Percentiles rank a stretch among this genome's conserved stretches.
Conservation (phyloP, 2,113 vertebrate genomes). For the Callorhinus ursinus region DNA sequence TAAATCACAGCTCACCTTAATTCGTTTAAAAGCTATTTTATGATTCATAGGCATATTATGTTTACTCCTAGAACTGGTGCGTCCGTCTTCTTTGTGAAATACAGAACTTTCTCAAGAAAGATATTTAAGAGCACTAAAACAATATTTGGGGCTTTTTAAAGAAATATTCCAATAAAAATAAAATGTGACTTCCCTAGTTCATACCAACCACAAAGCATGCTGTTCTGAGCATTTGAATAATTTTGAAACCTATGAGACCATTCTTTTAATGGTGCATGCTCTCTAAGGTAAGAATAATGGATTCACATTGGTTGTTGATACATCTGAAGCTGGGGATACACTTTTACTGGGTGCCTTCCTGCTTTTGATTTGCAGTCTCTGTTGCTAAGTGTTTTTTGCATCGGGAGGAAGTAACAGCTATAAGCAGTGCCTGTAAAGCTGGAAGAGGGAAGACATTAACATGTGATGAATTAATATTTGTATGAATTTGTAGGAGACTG, state of each 20-base stretch:
- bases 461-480: conserved; percentile 47
- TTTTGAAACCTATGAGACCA: not conserved
- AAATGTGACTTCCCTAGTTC: not conserved
- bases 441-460: conserved; percentile 61
- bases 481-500: conserved; percentile 57
- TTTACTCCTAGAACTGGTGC: not conserved
- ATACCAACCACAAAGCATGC: not conserved
- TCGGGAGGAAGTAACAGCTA: conserved; percentile 54
- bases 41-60: not conserved
- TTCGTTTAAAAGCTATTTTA: not conserved
- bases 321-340: not conserved
- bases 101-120: conserved; percentile 17
- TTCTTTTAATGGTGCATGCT: not conserved
- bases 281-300: not conserved
- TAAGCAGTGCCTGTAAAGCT: conserved; percentile 29
- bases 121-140: not conserved
- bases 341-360: conserved; percentile 37
- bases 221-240: not conserved
- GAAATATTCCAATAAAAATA: not conserved
- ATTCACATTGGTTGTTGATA: not conserved
- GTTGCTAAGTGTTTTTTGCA: conserved; percentile 35
- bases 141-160: not conserved
- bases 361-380: conserved; percentile 42
- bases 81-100: conserved; percentile 6
- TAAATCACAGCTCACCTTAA: not conserved